Conservation (phyloP, 30 jellyfish, hydroid and myxozoan species). For the Cassiopea andromeda region DNA sequence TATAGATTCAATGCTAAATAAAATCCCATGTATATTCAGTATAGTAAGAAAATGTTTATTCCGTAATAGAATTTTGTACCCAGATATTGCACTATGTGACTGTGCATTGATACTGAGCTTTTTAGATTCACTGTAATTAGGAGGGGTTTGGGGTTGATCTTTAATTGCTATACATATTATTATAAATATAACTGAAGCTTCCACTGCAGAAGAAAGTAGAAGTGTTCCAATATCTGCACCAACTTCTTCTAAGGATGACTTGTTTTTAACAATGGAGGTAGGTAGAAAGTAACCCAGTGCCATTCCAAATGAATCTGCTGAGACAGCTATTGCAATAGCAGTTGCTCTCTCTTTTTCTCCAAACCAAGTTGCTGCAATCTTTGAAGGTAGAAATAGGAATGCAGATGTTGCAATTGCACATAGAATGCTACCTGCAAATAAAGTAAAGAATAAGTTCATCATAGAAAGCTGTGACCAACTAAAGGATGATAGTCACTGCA, state of each 20-base stretch:
- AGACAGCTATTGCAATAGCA: slow-evolving; percentile 81
- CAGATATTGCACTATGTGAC: not conserved
- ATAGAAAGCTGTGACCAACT: not conserved
- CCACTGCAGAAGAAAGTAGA: slow-evolving; percentile 53
- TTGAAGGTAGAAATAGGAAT: slow-evolving; percentile 80
- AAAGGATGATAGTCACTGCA: too few relatives aligned
- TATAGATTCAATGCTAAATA: slow-evolving; percentile 68
- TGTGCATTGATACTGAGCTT: not conserved
- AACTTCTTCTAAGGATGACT: slow-evolving; percentile 4
- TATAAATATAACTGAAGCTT: slow-evolving; percentile 57
- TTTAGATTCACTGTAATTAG: slow-evolving; percentile 53
- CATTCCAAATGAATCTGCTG: slow-evolving; percentile 82
- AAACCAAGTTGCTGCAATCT: slow-evolving; percentile 91
- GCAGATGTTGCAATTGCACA: slow-evolving; percentile 81
- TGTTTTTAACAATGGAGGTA: slow-evolving; percentile 39
- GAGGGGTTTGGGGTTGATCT: slow-evolving; percentile 82
- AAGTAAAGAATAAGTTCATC: not conserved
- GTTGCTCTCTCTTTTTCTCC: slow-evolving; percentile 81
- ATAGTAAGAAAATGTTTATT: slow-evolving; percentile 31
- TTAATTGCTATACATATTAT: slow-evolving; percentile 45
- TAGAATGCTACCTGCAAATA: slow-evolving; percentile 39
- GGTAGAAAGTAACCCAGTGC: slow-evolving; percentile 70
- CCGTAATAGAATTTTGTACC: slow-evolving; percentile 21
- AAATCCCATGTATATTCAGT: slow-evolving; percentile 55
- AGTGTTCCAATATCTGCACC: slow-evolving; percentile 33